phyloP scores from a whole-genome alignment of 2,113 vertebrate species.

The Megalops atlanticus region DNA sequence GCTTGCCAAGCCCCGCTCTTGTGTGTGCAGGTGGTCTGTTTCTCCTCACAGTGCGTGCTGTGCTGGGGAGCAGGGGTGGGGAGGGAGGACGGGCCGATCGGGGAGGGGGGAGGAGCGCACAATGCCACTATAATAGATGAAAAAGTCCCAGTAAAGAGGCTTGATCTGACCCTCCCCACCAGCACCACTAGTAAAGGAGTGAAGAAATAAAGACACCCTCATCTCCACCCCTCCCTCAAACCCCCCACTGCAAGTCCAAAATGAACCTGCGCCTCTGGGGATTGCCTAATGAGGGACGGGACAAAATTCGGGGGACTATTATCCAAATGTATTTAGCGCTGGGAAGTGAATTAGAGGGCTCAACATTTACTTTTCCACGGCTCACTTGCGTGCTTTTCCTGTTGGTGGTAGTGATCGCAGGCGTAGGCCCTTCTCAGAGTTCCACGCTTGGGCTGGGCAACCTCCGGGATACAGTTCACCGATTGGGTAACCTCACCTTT shows the following conservation, averaged over 20 bases:
- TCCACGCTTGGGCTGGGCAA: background rate
- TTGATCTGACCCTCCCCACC: slow-evolving; percentile 62
- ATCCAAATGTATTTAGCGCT: slow-evolving; percentile 23
- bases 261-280: slow-evolving; percentile 25
- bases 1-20: slow-evolving; percentile 12
- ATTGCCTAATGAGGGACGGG: slow-evolving; percentile 22
- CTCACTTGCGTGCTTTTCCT: slow-evolving; percentile 24
- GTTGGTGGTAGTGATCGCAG: background rate
- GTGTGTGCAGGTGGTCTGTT: slow-evolving; percentile 62
- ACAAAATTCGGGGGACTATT: slow-evolving; percentile 27
- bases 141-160: slow-evolving; percentile 54
- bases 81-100: slow-evolving; percentile 20
- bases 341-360: slow-evolving; percentile 28
- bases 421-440: background rate
- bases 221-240: slow-evolving; percentile 7
- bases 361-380: slow-evolving; percentile 29
- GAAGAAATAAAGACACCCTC: too few species aligned
- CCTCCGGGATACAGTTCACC: background rate
- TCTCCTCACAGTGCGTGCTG: slow-evolving; percentile 49
- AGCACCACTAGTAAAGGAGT: slow-evolving; percentile 48
- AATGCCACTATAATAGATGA: slow-evolving; percentile 54
- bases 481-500: background rate
- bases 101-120: slow-evolving; percentile 23
- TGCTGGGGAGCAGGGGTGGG: slow-evolving; percentile 48
- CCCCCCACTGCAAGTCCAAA: background rate